Evolutionary conservation across 2,113 vertebrate genomes (phyloP).

Genomic region (Lamprologus tigripictilis): DNA sequence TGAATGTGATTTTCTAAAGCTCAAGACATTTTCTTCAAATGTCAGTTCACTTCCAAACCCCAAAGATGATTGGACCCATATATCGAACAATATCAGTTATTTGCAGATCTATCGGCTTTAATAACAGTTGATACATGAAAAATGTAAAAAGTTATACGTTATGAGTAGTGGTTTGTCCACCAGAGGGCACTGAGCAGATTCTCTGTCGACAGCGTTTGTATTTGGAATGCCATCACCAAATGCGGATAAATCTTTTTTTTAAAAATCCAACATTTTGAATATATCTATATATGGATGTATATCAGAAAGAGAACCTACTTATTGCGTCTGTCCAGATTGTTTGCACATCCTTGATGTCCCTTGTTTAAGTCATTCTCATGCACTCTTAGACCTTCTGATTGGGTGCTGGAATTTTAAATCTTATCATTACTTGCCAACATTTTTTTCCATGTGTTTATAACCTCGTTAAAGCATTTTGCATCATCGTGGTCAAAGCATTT

Average conservation of each 20-base stretch:
- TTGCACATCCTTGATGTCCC: not conserved
- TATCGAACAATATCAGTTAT: not conserved
- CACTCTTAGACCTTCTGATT: not conserved
- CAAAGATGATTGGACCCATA: not conserved
- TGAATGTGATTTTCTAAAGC: not conserved
- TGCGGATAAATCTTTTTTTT: not conserved
- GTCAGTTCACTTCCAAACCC: not conserved
- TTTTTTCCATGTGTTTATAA: not conserved
- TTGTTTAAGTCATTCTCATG: not conserved
- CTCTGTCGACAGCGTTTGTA: fast-evolving
- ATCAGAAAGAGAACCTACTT: not conserved
- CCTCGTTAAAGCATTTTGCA: not conserved
- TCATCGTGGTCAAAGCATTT: not conserved
- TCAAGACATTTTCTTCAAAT: not conserved
- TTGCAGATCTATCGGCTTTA: not conserved
- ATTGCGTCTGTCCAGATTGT: not conserved
- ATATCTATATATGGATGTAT: not conserved
- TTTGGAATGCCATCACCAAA: not conserved
- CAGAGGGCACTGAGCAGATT: not conserved
- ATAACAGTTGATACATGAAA: not conserved
- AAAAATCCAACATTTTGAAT: not conserved
- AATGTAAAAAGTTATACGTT: not conserved
- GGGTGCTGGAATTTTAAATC: not conserved
- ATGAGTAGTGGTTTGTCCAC: not conserved
- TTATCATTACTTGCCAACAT: not conserved